These are phyloP conservation scores for Apodemus speciosus DNA, from an alignment of 2,113 vertebrate genomes.

Conservation along the genomic window DNA sequence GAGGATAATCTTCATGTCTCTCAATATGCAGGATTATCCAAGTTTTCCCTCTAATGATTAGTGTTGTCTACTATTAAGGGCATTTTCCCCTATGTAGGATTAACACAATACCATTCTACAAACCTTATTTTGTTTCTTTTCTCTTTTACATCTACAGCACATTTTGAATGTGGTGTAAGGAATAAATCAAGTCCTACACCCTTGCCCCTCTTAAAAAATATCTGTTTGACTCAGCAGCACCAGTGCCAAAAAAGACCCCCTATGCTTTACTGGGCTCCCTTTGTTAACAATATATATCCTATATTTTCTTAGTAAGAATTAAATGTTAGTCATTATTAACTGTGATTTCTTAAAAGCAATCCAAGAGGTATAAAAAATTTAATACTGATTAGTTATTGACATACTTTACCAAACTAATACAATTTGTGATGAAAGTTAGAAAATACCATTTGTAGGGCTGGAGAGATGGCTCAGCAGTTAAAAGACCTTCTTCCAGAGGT, in stretches of 20 bases:
- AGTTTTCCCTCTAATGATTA: not conserved
- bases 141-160: not conserved
- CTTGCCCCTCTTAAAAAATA: not conserved
- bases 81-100: not conserved
- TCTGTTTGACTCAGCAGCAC: not conserved
- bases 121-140: not conserved
- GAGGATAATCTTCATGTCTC: not conserved
- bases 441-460: not conserved
- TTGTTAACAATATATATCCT: not conserved
- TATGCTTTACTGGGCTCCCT: not conserved
- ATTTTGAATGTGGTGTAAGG: not conserved
- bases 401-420: not conserved
- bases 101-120: not conserved
- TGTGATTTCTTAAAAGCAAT: constrained; percentile 3
- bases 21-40: not conserved
- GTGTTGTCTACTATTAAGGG: not conserved
- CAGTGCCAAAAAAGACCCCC: not conserved
- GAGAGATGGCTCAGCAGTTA: too few species aligned
- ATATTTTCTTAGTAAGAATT: not conserved
- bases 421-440: constrained; percentile 38
- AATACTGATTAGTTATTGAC: not conserved
- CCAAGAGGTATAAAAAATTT: constrained; percentile 18
- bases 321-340: not conserved
- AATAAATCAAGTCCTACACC: not conserved
- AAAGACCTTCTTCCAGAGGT: too few species aligned